Base-by-base conservation (phyloP, 23 tunicate genomes). In the Ciona savignyi region DNA sequence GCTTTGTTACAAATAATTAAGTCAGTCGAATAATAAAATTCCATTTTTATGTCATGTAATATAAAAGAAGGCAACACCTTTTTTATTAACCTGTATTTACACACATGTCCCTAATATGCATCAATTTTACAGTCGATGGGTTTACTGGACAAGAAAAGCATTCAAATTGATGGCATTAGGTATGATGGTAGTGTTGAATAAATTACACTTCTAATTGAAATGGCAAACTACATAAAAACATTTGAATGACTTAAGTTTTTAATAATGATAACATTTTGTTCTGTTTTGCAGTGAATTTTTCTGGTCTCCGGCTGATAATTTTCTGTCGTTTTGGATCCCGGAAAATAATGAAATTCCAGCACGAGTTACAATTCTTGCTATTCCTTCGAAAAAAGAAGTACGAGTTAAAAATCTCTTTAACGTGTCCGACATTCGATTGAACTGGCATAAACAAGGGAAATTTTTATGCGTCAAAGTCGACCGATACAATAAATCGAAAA, bases 381-480 rank as follows among this genome's bases (percentile, higher is more conserved):
- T 95, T 34, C 99, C 99, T 2, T 81, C 87, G 1, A 71, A 85
- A 32, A 86, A 84, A 42, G 99, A 95, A 70, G 82, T 95, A 30
- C 81, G 99, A 31, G 99, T 95, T 32, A 95, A 95, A 66, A 95
- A 95, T 63, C 78, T 95, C 35, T 88, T 87, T 74, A 95, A 95
- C 32, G 95, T 84, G 23, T 35, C 86, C 29, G 86, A 88, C 70
- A 88, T 95, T 48, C 77, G 95, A 22, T 66, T 95, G 70, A 76
- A 80, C 74, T 95, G 99, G 99, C 99, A 95, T 78, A 85, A 88
- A 65, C 93, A 83, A 66, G 99, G 99, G 25, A 84, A 71, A 34
- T 95, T 72, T 49, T 81, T 95, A 4, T 85, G 87, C 64, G 96
- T 95, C 48, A 84, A 85, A 67, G 99, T 94, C 35, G 99, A 94